phyloP scores from a whole-genome alignment of 2,797 vertebrate genomes.

The Anas capensis region DNA sequence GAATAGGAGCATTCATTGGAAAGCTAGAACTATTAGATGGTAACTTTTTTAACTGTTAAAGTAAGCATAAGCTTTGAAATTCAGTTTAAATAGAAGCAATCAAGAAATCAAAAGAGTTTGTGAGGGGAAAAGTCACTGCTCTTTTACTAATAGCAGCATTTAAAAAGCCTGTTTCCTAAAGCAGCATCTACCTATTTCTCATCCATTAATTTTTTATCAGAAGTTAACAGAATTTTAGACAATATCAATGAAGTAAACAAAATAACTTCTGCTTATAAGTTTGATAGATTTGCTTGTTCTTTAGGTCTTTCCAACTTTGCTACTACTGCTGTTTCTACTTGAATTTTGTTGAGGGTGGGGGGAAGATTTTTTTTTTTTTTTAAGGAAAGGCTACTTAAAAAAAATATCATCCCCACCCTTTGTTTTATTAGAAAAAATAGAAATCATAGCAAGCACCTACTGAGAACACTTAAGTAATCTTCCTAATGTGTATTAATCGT shows the following conservation, averaged over 20 bases:
- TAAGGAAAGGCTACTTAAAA: neutral
- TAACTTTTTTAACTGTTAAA: neutral
- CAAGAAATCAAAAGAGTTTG: neutral
- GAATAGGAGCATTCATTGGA: neutral
- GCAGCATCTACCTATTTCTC: neutral
- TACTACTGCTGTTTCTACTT: neutral
- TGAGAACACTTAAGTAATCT: neutral
- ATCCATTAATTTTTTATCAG: accelerated
- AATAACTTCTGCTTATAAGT: neutral
- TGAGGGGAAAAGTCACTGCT: neutral
- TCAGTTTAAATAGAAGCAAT: neutral
- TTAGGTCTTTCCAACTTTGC: neutral
- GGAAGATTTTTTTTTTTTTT: neutral
- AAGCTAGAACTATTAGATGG: neutral
- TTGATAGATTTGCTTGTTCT: neutral
- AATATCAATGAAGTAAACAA: neutral
- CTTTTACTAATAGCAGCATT: neutral
- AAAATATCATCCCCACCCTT: accelerated
- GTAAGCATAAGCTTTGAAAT: neutral
- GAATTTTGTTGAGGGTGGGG: accelerated
- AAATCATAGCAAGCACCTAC: neutral
- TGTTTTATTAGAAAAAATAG: neutral
- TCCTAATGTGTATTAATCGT: neutral
- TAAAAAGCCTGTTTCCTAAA: neutral
- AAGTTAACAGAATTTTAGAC: neutral